Evolutionary conservation across 2,797 vertebrate species (phyloP).

Genomic region (Coendou prehensilis): DNA sequence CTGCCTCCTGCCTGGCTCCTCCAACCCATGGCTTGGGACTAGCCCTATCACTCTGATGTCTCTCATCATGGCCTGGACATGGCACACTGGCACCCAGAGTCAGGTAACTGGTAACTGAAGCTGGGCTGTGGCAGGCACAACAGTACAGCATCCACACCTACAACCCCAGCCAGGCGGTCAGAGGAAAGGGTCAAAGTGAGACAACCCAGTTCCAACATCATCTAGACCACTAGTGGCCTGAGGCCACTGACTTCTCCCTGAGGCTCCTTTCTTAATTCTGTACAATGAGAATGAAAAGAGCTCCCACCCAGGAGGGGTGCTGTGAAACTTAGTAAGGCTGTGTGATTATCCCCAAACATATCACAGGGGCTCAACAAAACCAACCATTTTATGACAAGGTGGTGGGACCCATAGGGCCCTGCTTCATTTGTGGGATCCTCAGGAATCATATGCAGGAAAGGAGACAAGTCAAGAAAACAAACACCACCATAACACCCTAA

Average conservation of each 20-base stretch:
- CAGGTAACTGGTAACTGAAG: neutral
- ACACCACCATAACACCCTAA: neutral
- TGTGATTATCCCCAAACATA: neutral
- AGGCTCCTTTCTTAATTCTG: neutral
- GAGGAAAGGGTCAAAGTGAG: neutral
- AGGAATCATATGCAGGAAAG: neutral
- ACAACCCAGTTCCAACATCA: neutral
- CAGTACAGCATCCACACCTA: neutral
- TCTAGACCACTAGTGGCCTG: neutral
- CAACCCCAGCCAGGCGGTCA: neutral
- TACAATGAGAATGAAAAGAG: no score
- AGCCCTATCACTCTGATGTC: neutral
- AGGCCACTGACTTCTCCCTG: neutral
- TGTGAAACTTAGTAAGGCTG: neutral
- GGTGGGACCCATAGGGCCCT: neutral
- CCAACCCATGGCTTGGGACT: neutral
- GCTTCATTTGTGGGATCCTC: neutral
- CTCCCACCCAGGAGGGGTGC: fast-evolving
- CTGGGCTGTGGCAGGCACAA: neutral
- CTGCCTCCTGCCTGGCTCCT: neutral
- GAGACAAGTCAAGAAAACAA: neutral
- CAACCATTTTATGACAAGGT: neutral
- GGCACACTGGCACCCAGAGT: neutral
- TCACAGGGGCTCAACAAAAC: neutral
- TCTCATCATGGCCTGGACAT: neutral